Evolutionary conservation across 2,797 vertebrate species (phyloP).

Genomic region (Sebastes glaucus): DNA sequence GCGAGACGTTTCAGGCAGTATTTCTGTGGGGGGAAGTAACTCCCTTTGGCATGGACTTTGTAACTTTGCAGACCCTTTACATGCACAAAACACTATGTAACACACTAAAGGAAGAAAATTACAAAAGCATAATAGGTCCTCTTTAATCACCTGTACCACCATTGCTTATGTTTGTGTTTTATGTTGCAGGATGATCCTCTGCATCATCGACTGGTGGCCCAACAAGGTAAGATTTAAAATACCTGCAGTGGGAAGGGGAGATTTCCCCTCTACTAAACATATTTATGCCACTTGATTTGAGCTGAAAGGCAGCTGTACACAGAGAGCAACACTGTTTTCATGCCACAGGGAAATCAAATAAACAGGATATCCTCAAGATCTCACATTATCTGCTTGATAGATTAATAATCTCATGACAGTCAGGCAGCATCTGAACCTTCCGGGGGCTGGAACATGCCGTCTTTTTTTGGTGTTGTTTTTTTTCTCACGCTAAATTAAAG

Average conservation of each 20-base stretch:
- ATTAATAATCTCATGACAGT: constrained; percentile 75
- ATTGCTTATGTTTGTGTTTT: not conserved
- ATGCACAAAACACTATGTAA: no score
- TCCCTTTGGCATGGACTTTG: no score
- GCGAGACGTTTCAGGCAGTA: no score
- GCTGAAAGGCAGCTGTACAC: not conserved
- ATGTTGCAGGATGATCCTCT: constrained; percentile 77
- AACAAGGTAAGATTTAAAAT: constrained; percentile 78
- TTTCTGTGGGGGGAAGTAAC: no score
- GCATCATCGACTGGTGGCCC: constrained; percentile 72
- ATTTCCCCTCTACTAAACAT: not conserved
- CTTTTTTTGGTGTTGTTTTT: constrained; percentile 17
- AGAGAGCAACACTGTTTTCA: constrained; percentile 3
- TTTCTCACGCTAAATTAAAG: constrained; percentile 43
- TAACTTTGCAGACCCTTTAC: no score
- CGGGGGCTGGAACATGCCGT: constrained; percentile 24
- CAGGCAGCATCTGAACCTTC: constrained; percentile 50
- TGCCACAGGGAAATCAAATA: constrained; percentile 28
- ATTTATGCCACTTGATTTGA: not conserved
- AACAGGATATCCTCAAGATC: constrained; percentile 30
- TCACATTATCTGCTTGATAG: constrained; percentile 55
- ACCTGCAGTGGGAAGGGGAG: not conserved
- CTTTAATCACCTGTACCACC: not conserved
- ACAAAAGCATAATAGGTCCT: no score
- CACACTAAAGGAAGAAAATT: no score